phyloP scores from a whole-genome alignment of 2,113 vertebrate genomes.

The Stigmatopora nigra region DNA sequence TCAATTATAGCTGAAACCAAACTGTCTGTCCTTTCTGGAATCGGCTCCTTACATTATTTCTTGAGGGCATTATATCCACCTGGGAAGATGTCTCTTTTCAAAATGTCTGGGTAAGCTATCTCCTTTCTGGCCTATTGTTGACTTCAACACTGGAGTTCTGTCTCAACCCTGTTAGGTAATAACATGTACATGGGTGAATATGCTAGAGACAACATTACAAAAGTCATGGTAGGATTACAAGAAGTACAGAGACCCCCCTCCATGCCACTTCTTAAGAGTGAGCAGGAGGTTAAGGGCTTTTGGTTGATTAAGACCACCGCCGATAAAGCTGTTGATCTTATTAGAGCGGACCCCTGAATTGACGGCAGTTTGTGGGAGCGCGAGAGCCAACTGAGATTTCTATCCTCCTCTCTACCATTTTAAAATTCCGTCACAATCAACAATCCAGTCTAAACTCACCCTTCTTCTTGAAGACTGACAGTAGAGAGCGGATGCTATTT shows the following conservation, averaged over 20 bases:
- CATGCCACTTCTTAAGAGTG: not conserved
- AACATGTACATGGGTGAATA: constrained; percentile 12
- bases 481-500: constrained; percentile 76
- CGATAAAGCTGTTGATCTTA: constrained; percentile 50
- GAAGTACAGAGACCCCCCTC: not conserved
- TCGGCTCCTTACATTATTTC: not conserved
- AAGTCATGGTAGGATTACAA: constrained; percentile 11
- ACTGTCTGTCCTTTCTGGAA: not conserved
- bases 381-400: not conserved
- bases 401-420: not conserved
- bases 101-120: constrained; percentile 22
- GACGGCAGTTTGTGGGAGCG: not conserved
- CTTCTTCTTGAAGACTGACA: constrained; percentile 88
- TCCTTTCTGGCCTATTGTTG: constrained; percentile 43
- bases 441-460: constrained; percentile 69
- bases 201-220: not conserved
- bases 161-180: constrained; percentile 32
- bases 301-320: constrained; percentile 39
- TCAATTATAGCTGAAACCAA: not conserved
- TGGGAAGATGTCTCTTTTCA: constrained; percentile 8
- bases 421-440: no score
- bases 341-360: constrained; percentile 38
- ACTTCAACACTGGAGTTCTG: constrained; percentile 34
- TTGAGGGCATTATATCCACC: not conserved
- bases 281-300: constrained; percentile 39